A percentile compares a stretch with the other conserved stretches of the same genome.
Evolutionary conservation across 2,888 invertebrate species (phyloP).

Genomic region (Xestia ashworthii): DNA sequence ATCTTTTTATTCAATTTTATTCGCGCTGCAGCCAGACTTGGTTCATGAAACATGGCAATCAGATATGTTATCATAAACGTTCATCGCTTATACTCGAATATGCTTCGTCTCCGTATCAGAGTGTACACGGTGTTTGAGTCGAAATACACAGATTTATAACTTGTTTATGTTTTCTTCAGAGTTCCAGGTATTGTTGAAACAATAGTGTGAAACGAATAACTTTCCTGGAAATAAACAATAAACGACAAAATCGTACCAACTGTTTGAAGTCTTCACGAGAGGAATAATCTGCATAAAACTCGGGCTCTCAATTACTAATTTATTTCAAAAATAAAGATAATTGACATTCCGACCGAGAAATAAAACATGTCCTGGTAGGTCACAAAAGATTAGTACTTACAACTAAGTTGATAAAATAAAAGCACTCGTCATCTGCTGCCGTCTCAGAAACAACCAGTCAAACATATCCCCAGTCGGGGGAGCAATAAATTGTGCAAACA

Average conservation of each 20-base stretch:
- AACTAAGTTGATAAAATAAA: conserved; percentile 53
- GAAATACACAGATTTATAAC: conserved; percentile 26
- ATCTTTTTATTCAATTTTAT: conserved; percentile 43
- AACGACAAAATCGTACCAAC: background rate
- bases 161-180: background rate
- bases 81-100: conserved; percentile 31
- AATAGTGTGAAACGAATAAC: background rate
- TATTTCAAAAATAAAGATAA: background rate
- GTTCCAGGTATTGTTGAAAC: background rate
- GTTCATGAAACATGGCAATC: conserved; percentile 46
- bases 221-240: background rate
- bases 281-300: background rate
- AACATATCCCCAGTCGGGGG: conserved; percentile 68
- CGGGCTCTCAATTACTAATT: background rate
- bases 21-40: conserved; percentile 27
- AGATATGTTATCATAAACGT: conserved; percentile 55
- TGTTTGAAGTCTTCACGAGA: background rate
- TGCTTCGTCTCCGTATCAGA: conserved; percentile 22
- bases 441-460: conserved; percentile 63
- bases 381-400: conserved; percentile 12
- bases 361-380: conserved; percentile 12
- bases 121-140: conserved; percentile 7
- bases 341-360: background rate
- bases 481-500: conserved; percentile 75
- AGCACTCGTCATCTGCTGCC: conserved; percentile 46